phyloP scores from a whole-genome alignment of 2,797 vertebrate species.

The Triplophysa bombifrons region DNA sequence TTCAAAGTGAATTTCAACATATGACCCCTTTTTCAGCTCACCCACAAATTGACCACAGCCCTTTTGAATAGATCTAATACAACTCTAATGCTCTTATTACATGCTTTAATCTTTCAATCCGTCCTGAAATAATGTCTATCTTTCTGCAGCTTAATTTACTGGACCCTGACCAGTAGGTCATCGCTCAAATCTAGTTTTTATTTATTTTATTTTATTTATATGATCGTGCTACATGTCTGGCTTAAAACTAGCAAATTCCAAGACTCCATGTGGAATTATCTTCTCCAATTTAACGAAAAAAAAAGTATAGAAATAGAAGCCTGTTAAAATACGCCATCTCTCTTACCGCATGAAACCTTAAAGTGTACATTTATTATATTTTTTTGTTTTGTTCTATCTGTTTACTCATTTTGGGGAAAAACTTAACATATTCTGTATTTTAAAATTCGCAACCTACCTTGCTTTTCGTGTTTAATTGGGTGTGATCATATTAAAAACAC shows the following conservation, averaged over 20 bases:
- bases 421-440: neutral
- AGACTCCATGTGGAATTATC: neutral
- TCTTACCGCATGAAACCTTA: neutral
- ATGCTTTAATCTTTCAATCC: slow-evolving; percentile 84
- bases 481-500: slow-evolving; percentile 33
- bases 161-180: slow-evolving; percentile 72
- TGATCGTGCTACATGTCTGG: slow-evolving; percentile 1
- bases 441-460: neutral
- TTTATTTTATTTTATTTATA: slow-evolving; percentile 21
- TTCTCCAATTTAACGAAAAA: neutral
- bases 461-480: slow-evolving; percentile 6
- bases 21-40: slow-evolving; percentile 53
- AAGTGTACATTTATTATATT: neutral
- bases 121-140: slow-evolving; percentile 84
- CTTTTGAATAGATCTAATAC: slow-evolving; percentile 74
- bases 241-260: neutral
- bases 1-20: slow-evolving; percentile 51
- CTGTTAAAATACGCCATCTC: neutral
- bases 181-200: slow-evolving; percentile 56
- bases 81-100: slow-evolving; percentile 82
- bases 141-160: slow-evolving; percentile 79
- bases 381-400: neutral
- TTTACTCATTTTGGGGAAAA: neutral
- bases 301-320: neutral
- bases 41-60: slow-evolving; percentile 68